These are phyloP conservation scores for Melanophora roralis DNA, from an alignment of 2,888 invertebrate species.

Conservation along the genomic window DNA sequence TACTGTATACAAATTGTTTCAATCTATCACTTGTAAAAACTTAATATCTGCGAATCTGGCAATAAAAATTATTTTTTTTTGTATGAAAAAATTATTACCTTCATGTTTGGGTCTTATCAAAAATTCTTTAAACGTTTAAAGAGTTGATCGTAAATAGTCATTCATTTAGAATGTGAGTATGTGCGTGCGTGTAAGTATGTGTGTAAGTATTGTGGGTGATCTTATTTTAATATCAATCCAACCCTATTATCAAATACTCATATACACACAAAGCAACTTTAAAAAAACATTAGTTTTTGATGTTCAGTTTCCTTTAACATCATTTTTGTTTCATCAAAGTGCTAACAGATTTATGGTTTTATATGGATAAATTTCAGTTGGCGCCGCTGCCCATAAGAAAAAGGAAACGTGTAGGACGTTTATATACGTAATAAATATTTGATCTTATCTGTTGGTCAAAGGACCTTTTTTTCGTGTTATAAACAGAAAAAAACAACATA, in stretches of 20 bases:
- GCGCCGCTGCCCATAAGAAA: slow-evolving; percentile 36
- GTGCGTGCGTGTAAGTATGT: too few relatives aligned
- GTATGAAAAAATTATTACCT: background rate
- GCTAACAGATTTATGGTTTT: slow-evolving; percentile 42
- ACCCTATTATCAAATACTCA: slow-evolving; percentile 24
- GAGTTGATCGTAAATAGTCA: slow-evolving; percentile 16
- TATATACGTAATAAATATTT: too few relatives aligned
- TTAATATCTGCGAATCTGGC: background rate
- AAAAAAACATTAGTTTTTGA: too few relatives aligned
- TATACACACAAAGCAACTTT: too few relatives aligned
- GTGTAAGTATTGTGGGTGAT: slow-evolving; percentile 29
- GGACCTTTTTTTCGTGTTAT: slow-evolving; percentile 26
- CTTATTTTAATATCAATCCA: slow-evolving; percentile 20
- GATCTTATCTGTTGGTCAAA: slow-evolving; percentile 45
- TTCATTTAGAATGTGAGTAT: background rate
- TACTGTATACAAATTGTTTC: too few relatives aligned
- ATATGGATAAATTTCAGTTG: slow-evolving; percentile 29
- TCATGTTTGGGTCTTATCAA: slow-evolving; percentile 12
- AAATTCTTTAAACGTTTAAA: slow-evolving; percentile 37
- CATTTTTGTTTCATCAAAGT: too few relatives aligned
- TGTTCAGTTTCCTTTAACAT: background rate
- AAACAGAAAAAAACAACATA: slow-evolving; percentile 22
- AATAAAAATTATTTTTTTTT: background rate
- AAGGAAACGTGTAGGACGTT: background rate
- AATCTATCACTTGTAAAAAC: too few relatives aligned